Conservation (phyloP, 2,888 invertebrate species). For the Caenorhabditis sp. region DNA sequence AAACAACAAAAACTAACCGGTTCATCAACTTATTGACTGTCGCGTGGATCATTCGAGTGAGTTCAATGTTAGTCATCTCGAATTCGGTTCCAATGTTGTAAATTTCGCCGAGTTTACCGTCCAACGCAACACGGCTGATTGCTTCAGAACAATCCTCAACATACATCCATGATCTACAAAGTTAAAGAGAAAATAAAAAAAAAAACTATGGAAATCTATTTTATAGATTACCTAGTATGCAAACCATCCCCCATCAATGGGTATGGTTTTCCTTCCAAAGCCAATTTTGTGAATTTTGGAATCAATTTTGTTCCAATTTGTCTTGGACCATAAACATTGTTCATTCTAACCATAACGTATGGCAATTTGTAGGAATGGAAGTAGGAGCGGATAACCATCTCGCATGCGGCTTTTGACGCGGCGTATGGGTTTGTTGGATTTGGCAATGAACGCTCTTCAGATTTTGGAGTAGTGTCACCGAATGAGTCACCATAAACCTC, state of each 20-base stretch:
- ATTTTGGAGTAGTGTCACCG: constrained; percentile 62
- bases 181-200: constrained; percentile 3
- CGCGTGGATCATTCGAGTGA: constrained; percentile 70
- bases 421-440: constrained; percentile 71
- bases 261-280: constrained; percentile 66
- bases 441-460: constrained; percentile 54
- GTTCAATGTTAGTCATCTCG: constrained; percentile 69
- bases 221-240: constrained; percentile 54
- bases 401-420: constrained; percentile 69
- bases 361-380: constrained; percentile 70
- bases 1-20: constrained; percentile 16
- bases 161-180: constrained; percentile 65
- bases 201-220: background rate
- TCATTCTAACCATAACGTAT: constrained; percentile 69
- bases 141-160: constrained; percentile 69
- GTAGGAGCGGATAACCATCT: constrained; percentile 63
- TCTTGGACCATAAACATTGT: constrained; percentile 59
- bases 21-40: constrained; percentile 60
- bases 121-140: constrained; percentile 68
- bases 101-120: constrained; percentile 64
- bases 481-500: constrained; percentile 72
- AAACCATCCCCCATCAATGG: constrained; percentile 70
- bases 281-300: constrained; percentile 68
- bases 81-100: constrained; percentile 71
- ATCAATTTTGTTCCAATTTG: constrained; percentile 67